These are phyloP conservation scores for Leucopternis melanops DNA, from an alignment of 2,113 vertebrate genomes.

Conservation along the genomic window DNA sequence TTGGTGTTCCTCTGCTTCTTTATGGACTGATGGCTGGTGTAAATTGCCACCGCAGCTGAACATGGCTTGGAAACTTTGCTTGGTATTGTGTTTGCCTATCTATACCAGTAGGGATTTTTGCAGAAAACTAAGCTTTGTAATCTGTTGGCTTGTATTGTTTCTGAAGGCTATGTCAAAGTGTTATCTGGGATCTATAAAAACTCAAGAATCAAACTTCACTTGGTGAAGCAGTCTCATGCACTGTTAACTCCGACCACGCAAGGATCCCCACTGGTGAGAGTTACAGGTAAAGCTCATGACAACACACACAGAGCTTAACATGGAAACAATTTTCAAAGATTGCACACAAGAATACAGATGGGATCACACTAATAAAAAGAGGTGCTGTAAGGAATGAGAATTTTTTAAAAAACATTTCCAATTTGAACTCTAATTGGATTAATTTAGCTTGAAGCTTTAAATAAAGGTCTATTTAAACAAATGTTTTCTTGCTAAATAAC, in stretches of 20 bases:
- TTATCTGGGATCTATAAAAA: not conserved
- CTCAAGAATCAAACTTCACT: not conserved
- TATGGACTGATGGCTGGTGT: not conserved
- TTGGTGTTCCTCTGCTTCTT: not conserved
- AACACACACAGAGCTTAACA: not conserved
- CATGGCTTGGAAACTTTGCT: not conserved
- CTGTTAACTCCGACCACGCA: not conserved
- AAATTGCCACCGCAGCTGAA: not conserved
- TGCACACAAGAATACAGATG: not conserved
- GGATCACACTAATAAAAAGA: not conserved
- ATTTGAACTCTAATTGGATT: not conserved
- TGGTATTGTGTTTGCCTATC: not conserved
- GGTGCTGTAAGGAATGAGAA: not conserved
- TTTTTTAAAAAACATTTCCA: not conserved
- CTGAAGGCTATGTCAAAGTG: not conserved
- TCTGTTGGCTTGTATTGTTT: not conserved
- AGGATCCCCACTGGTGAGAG: not conserved
- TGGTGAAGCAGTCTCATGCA: not conserved
- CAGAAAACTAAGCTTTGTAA: rapidly evolving
- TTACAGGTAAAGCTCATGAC: not conserved
- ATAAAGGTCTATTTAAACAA: not conserved
- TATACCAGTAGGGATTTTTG: not conserved
- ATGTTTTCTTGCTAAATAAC: not conserved
- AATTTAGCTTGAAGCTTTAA: not conserved
- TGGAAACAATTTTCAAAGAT: not conserved